Base-by-base conservation (phyloP, 2,113 vertebrate genomes). In the Pterocles gutturalis region DNA sequence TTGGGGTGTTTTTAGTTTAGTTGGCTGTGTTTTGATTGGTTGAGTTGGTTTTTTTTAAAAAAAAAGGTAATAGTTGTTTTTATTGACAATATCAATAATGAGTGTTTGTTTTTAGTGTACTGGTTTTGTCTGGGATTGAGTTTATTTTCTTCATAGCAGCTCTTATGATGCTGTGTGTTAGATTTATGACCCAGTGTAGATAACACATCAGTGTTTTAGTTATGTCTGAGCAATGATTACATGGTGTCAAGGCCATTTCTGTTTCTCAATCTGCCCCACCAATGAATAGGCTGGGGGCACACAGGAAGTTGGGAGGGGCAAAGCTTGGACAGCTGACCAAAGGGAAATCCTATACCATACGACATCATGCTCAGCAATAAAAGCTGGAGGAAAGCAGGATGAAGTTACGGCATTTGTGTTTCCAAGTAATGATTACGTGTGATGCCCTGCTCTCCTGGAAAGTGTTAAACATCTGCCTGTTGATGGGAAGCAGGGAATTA, bases 241-340 rank as follows among this genome's bases (percentile, higher is more conserved):
- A 18, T 0, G 2, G 1, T 22, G 5, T 53, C 34, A 51, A 83
- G 13, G n/a, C 53, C 8, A 9, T 45, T 81, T 87, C 25, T 28
- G 11, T 55, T 81, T 60, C 33, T 41, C 11, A 34, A 5, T 22
- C 41, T 41, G 13, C 41, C 41, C 13, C 41, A 41, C 41, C 12
- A 83, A 3, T 0, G 0, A 22, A 5, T 29, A 41, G 3, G 15
- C 31, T 51, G 4, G 6, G 36, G 6, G 1, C 2, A 4, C 34
- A 14, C 11, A 21, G 41, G 24, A 66, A 31, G 9, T 0, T 71
- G 17, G 29, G 26, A 75, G 17, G n/a, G 7, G 36, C 29, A 53
- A 15, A 53, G 0, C 5, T 62, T 18, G 8, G 4, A 60, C 16
- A 79, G 17, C 12, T 83, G 46, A 53, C 31, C 19, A 46, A 64